Base-by-base conservation (phyloP, 1,140 invertebrate species). In the Cydia splendana region DNA sequence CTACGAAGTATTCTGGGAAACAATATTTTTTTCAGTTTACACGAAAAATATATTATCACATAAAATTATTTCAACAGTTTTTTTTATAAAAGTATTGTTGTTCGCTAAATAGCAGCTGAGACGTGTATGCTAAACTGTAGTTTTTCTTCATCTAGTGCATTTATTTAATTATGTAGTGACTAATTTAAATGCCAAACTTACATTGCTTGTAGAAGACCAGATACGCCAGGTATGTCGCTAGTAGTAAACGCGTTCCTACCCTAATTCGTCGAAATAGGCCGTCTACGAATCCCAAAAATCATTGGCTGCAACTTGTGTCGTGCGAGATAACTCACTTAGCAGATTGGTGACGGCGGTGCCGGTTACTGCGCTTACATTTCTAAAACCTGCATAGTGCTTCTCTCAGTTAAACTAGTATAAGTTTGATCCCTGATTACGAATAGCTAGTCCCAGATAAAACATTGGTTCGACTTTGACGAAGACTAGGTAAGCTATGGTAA, bases 321-420 rank as follows among this genome's bases (percentile, higher is more conserved):
- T 65, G 65, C 65, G 4, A 34, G 28, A 69, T 69, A 69, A 69
- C 30, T 69, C 65, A 69, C 65, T 69, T 69, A 69, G 65, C 30
- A 69, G 65, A 69, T 69, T 69, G 65, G 65, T 28, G 65, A 69
- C 24, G 30, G 24, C 65, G 28, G 65, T 69, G 28, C 30, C 13
- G 65, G 65, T 69, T 69, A 69, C 65, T 28, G 28, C 65, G 28
- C 65, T 53, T 53, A 18, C 18, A 53, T 53, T 53, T 7, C 15
- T 13, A 53, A n/a, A 6, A 18, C 51, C 5, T 18, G 12, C 51
- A 53, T n/a, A 53, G 51, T n/a, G 10, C 12, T 7, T 18, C 2
- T 6, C 7, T 53, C 51, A 53, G 51, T n/a, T 53, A 0, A 53
- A 18, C 51, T 53, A 53, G 51, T 18, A 18, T 53, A n/a, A n/a